These are phyloP conservation scores for Temnothorax unifasciatus DNA, from an alignment of 2,888 invertebrate species.

Conservation along the genomic window DNA sequence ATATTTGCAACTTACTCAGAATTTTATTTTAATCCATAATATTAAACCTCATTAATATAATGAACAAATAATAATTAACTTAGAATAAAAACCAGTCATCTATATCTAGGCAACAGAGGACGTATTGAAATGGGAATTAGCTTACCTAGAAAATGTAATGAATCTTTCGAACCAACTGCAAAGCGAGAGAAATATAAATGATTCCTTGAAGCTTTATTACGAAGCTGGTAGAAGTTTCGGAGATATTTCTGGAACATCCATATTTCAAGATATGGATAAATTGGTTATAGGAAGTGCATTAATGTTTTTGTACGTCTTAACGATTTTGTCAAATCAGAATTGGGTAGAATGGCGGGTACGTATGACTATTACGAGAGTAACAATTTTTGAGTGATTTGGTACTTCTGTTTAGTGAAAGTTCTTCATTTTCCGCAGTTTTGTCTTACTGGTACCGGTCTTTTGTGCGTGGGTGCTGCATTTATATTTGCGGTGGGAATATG, in stretches of 20 bases:
- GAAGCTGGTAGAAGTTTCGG: constrained; percentile 89
- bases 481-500: constrained; percentile 91
- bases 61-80: constrained; percentile 3
- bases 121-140: constrained; percentile 81
- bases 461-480: constrained; percentile 92
- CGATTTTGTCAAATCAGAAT: constrained; percentile 92
- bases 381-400: not conserved
- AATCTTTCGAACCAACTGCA: constrained; percentile 70
- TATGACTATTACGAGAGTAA: not conserved
- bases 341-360: constrained; percentile 91
- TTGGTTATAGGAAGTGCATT: constrained; percentile 90
- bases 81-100: constrained; percentile 5
- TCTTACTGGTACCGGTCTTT: constrained; percentile 90
- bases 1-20: constrained; percentile 2
- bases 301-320: constrained; percentile 92
- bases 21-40: not conserved
- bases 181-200: constrained; percentile 54
- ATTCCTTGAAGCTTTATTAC: constrained; percentile 77
- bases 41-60: not conserved
- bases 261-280: constrained; percentile 92
- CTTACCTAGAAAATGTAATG: constrained; percentile 76
- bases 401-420: not conserved
- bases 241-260: constrained; percentile 90
- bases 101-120: constrained; percentile 81
- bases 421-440: constrained; percentile 86